Percentiles rank a stretch among this genome's conserved stretches.
Conservation (phyloP, 37 sponge, comb jelly and placozoan genomes). For the Oscarella lobularis region DNA sequence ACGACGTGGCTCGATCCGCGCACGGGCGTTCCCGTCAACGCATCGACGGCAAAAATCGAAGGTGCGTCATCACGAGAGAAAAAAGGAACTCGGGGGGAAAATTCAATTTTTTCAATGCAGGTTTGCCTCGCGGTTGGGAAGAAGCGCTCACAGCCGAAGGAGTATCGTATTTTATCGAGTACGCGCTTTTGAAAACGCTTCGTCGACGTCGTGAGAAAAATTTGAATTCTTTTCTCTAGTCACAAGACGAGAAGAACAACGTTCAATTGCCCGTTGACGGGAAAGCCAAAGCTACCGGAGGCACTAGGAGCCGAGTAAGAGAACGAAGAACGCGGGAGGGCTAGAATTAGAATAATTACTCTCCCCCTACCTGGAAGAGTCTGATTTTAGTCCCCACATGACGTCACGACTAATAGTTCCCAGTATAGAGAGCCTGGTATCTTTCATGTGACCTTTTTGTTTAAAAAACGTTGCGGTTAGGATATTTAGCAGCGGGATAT, state of each 20-base stretch:
- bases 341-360: too few species aligned
- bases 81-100: neutral
- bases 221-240: neutral
- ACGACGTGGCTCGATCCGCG: conserved; percentile 1
- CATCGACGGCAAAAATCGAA: neutral
- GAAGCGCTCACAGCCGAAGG: neutral
- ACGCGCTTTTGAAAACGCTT: too few species aligned
- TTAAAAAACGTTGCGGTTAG: too few species aligned
- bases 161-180: neutral
- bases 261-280: neutral
- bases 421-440: too few species aligned
- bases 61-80: neutral
- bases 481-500: too few species aligned
- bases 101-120: neutral
- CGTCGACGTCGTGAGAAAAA: too few species aligned
- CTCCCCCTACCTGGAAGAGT: too few species aligned
- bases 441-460: too few species aligned
- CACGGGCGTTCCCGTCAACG: neutral
- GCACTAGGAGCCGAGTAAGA: neutral
- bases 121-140: neutral
- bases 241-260: neutral
- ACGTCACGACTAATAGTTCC: too few species aligned
- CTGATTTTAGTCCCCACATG: too few species aligned
- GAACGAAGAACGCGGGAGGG: too few species aligned
- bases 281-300: neutral